Percentiles rank a stretch among this genome's conserved stretches.
These are phyloP conservation scores for Armadillidium nasatum DNA, from an alignment of 1,140 invertebrate genomes.

Conservation along the genomic window DNA sequence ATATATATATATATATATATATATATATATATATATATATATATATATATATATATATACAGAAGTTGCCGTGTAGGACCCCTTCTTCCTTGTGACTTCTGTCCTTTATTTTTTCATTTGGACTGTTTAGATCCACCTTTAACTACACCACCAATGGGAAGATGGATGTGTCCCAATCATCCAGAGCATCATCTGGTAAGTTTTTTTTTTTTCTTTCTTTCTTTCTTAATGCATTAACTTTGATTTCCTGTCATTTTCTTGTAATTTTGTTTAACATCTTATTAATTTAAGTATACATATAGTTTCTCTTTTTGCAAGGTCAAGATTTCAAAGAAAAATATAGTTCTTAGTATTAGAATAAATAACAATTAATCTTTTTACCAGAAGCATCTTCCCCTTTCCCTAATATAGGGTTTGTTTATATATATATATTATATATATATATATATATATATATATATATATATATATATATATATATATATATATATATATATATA, in stretches of 20 bases:
- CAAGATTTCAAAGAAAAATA: too few relatives aligned
- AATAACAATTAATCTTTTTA: too few relatives aligned
- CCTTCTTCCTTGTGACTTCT: slow-evolving; percentile 88
- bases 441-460: too few relatives aligned
- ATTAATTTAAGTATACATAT: neutral
- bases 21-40: too few relatives aligned
- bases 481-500: too few relatives aligned
- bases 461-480: too few relatives aligned
- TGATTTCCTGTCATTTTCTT: neutral
- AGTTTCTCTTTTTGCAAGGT: too few relatives aligned
- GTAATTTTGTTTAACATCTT: neutral
- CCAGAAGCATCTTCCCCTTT: too few relatives aligned
- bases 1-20: neutral
- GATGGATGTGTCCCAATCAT: slow-evolving; percentile 97
- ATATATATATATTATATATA: too few relatives aligned
- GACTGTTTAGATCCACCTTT: slow-evolving; percentile 91
- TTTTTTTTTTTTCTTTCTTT: slow-evolving; percentile 58
- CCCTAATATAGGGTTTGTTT: too few relatives aligned
- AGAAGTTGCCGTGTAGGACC: slow-evolving; percentile 76
- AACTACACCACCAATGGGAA: slow-evolving; percentile 72
- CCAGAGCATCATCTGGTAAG: slow-evolving; percentile 64
- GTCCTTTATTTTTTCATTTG: slow-evolving; percentile 79
- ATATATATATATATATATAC: too few relatives aligned
- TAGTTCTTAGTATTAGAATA: too few relatives aligned
- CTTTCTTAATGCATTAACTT: neutral